These are phyloP conservation scores for Erebia palarica DNA, from an alignment of 2,888 invertebrate genomes.

Conservation along the genomic window DNA sequence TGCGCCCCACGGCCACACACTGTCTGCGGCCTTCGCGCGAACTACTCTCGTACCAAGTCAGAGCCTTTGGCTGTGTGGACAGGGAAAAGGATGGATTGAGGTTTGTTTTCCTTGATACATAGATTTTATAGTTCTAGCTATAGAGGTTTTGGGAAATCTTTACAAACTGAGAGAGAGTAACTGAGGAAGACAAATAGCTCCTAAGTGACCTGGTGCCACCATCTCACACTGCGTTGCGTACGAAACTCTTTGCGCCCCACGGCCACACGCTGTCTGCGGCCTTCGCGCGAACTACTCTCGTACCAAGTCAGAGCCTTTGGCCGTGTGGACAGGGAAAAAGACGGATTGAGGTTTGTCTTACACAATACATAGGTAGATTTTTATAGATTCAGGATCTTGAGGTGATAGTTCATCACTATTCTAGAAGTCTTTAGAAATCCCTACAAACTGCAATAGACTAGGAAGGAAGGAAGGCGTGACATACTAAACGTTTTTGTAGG, in stretches of 20 bases:
- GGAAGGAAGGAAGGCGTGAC: too few relatives aligned
- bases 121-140: background rate
- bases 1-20: slow-evolving; percentile 66
- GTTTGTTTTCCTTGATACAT: background rate
- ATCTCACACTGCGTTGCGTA: slow-evolving; percentile 51
- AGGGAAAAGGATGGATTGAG: too few relatives aligned
- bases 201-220: slow-evolving; percentile 70
- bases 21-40: slow-evolving; percentile 57
- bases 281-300: slow-evolving; percentile 54
- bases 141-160: background rate
- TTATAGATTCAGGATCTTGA: too few relatives aligned
- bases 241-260: slow-evolving; percentile 65
- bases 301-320: too few relatives aligned
- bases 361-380: background rate
- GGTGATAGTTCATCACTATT: too few relatives aligned
- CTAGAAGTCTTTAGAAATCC: too few relatives aligned
- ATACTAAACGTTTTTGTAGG: too few relatives aligned
- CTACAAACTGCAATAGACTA: too few relatives aligned
- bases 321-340: too few relatives aligned
- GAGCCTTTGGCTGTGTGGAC: too few relatives aligned
- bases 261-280: slow-evolving; percentile 63
- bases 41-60: slow-evolving; percentile 56
- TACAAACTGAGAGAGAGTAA: slow-evolving; percentile 37
- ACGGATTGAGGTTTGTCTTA: too few relatives aligned
- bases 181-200: slow-evolving; percentile 56